Evolutionary conservation across 2,113 vertebrate genomes (phyloP).

Genomic region (Calypte anna): DNA sequence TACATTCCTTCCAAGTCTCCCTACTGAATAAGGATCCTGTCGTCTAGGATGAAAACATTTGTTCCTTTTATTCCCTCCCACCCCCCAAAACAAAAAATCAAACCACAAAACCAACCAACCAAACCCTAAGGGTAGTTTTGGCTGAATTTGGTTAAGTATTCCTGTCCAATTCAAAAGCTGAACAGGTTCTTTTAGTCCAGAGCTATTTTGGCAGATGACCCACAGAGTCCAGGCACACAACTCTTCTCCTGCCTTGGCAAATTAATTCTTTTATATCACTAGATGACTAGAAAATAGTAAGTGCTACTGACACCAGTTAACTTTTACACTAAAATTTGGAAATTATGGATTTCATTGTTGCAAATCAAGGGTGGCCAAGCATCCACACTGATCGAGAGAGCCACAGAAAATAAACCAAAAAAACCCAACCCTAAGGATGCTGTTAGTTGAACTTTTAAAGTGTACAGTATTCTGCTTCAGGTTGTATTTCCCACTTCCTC

Average conservation of each 20-base stretch:
- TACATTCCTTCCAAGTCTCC: not conserved
- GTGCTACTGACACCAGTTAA: not conserved
- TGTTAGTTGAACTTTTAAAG: not conserved
- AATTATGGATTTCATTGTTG: not conserved
- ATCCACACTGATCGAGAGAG: not conserved
- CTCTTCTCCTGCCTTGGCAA: not conserved
- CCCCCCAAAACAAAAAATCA: too few species aligned
- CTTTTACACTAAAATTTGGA: not conserved
- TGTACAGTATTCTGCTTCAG: not conserved
- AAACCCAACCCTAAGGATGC: accelerated
- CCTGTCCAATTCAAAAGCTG: not conserved
- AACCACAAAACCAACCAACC: too few species aligned
- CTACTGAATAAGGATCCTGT: not conserved
- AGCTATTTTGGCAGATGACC: not conserved
- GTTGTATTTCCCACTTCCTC: not conserved
- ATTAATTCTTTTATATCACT: not conserved
- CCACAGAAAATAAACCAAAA: not conserved
- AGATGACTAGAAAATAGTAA: not conserved
- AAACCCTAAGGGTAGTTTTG: not conserved
- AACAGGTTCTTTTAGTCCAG: not conserved
- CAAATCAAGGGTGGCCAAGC: not conserved
- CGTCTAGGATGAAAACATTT: not conserved
- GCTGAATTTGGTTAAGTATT: not conserved
- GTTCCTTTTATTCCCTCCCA: not conserved
- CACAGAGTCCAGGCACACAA: not conserved